Evolutionary conservation across 2,888 invertebrate species (phyloP).

Genomic region (Ectropis crepuscularia): DNA sequence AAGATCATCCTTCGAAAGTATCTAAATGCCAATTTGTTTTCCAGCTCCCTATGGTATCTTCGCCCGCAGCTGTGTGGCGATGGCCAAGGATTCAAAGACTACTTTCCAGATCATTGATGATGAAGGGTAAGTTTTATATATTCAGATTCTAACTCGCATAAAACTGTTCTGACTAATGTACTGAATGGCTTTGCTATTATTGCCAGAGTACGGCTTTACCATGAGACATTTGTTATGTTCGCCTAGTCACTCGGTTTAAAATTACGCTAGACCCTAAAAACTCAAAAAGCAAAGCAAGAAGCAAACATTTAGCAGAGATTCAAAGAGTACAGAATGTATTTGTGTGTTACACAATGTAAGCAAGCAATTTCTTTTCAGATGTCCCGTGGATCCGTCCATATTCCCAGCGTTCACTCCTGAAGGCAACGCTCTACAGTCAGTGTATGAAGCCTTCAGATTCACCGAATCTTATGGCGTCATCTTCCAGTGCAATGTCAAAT

Average conservation of each 20-base stretch:
- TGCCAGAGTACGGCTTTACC: too few relatives aligned
- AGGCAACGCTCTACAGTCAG: slow-evolving; percentile 94
- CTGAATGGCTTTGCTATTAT: too few relatives aligned
- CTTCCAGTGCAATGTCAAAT: slow-evolving; percentile 98
- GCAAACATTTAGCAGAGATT: too few relatives aligned
- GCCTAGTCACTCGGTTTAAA: too few relatives aligned
- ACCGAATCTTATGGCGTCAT: slow-evolving; percentile 98
- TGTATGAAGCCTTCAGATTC: slow-evolving; percentile 97
- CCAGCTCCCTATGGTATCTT: slow-evolving; percentile 97
- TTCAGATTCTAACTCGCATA: not conserved
- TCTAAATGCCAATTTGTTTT: slow-evolving; percentile 21
- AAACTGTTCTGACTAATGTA: too few relatives aligned
- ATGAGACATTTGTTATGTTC: too few relatives aligned
- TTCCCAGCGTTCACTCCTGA: slow-evolving; percentile 97
- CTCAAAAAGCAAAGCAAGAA: not conserved
- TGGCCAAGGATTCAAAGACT: slow-evolving; percentile 98
- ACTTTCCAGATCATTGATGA: slow-evolving; percentile 98
- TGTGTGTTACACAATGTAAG: too few relatives aligned
- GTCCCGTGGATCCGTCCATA: slow-evolving; percentile 96
- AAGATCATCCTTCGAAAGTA: not conserved
- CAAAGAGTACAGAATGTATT: too few relatives aligned
- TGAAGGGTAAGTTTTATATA: slow-evolving; percentile 87
- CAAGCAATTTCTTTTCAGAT: slow-evolving; percentile 73
- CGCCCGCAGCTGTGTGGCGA: slow-evolving; percentile 97
- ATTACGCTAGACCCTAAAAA: too few relatives aligned